These are phyloP conservation scores for Ceriagrion tenellum DNA, from an alignment of 2,888 invertebrate species.

Conservation along the genomic window DNA sequence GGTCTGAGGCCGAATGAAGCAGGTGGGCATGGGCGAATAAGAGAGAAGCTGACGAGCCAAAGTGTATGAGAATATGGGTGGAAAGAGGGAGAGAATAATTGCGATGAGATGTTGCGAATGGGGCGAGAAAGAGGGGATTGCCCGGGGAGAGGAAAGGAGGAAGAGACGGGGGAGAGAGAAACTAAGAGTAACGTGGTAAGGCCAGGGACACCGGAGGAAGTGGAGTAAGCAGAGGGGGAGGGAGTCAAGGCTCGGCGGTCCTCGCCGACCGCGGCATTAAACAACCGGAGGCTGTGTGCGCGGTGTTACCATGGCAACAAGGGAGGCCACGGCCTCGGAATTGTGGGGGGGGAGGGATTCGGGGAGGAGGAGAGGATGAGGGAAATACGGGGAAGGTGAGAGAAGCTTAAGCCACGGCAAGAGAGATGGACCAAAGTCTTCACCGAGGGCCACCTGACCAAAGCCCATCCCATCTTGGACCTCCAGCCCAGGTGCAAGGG, in stretches of 20 bases:
- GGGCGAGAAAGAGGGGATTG: background rate
- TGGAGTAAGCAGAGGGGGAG: background rate
- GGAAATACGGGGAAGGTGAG: background rate
- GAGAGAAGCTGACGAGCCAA: background rate
- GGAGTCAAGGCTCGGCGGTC: conserved; percentile 13
- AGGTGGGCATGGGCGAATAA: background rate
- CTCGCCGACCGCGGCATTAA: conserved; percentile 52
- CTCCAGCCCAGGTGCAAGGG: conserved; percentile 20
- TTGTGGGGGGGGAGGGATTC: background rate
- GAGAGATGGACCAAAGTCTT: background rate
- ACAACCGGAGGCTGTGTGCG: conserved; percentile 42
- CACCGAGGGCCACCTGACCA: background rate
- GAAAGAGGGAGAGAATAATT: background rate
- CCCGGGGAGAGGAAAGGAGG: background rate
- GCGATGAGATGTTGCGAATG: background rate
- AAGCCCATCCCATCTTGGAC: conserved; percentile 26
- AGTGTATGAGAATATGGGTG: background rate
- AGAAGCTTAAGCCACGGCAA: background rate
- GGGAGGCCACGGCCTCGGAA: background rate
- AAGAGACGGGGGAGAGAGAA: background rate
- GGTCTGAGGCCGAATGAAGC: background rate
- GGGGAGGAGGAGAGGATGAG: background rate
- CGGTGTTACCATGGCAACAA: conserved; percentile 47
- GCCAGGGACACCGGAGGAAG: background rate
- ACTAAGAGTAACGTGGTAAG: background rate